Evolutionary conservation across 2,113 vertebrate species (phyloP), one percentile per base, ranked within the genome.

Genomic region (Nycticryphes semicollaris): DNA sequence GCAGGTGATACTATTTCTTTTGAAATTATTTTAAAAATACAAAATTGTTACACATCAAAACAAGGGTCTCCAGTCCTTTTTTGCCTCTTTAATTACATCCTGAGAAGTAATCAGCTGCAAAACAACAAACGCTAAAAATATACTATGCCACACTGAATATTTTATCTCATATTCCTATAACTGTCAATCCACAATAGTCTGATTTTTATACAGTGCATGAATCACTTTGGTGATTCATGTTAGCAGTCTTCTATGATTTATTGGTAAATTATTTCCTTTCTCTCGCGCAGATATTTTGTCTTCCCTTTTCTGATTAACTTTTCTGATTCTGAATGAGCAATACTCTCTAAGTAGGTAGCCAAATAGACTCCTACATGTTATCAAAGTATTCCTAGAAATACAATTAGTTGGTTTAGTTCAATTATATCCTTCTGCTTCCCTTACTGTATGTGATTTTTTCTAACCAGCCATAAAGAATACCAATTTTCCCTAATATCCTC

Each of bases 71-170:
- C 54, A 87, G 30, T 73, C 53, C 87, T 96, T 85, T 96, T 53
- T 93, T 97, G 78, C 64, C 92, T 96, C 84, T 96, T 98, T 97
- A 97, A 97, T 98, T 97, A 97, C 96, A 96, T 96, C 98, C 94
- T 97, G 94, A 95, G 85, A 96, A 91, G 89, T 96, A 98, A 97
- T 96, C 87, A 97, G 95, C 97, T 93, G 83, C 89, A 97, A 97
- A 98, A 91, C 84, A 92, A 94, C 76, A 91, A 95, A 97, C 94
- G 66, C 79, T 59, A 95, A 97, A 96, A 97, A 96, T 47, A 96
- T 75, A 96, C 69, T 95, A 87, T 78, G 96, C 41, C 67, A 66
- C 57, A 64, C 94, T 96, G 96, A 96, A 96, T 97, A 97, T 98
- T 98, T 98, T 93, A 81, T 96, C 94, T 97, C 96, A 97, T 97